A percentile compares a stretch with the other conserved stretches of the same genome.
phyloP scores from a whole-genome alignment of 2,797 vertebrate species.

The Acomys russatus region DNA sequence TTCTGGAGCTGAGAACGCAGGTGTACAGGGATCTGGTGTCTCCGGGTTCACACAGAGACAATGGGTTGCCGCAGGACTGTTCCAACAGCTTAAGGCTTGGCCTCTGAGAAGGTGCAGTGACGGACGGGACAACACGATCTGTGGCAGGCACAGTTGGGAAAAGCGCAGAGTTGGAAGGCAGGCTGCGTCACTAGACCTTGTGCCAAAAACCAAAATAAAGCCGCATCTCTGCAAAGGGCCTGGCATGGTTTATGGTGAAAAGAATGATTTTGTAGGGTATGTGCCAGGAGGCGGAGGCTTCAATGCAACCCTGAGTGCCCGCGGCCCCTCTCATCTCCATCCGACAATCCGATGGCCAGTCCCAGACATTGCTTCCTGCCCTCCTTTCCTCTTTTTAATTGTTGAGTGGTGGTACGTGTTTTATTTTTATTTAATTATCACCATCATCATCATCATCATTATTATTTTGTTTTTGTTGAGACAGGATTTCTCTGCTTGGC shows the following conservation, averaged over 20 bases:
- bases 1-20: neutral
- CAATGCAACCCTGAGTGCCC: neutral
- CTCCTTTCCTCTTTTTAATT: neutral
- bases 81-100: neutral
- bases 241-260: neutral
- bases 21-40: neutral
- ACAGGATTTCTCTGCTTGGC: too few species aligned
- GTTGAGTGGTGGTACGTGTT: neutral
- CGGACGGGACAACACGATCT: neutral
- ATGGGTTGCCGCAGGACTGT: neutral
- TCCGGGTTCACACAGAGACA: neutral
- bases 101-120: neutral
- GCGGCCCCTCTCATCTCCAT: neutral
- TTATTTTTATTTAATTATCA: neutral
- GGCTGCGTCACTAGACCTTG: neutral
- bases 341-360: neutral
- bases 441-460: too few species aligned
- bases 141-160: neutral
- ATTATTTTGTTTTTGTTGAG: too few species aligned
- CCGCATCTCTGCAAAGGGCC: neutral
- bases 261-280: neutral
- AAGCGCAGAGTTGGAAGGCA: neutral
- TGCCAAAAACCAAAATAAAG: neutral
- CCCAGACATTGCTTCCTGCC: conserved; percentile 51
- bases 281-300: rapidly evolving